phyloP scores from a whole-genome alignment of 2,113 vertebrate genomes.

The Rattus norvegicus region DNA sequence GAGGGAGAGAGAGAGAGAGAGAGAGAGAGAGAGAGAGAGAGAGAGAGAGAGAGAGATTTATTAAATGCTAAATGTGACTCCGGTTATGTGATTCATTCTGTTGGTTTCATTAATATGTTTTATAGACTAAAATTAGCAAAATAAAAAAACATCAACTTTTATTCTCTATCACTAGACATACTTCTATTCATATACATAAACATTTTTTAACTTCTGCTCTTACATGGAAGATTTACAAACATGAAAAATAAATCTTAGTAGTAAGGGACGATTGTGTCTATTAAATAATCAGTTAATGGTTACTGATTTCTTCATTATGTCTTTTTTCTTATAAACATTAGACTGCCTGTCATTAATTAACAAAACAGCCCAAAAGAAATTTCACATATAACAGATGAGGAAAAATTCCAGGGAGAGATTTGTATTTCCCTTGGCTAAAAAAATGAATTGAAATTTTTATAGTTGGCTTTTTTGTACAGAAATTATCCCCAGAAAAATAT shows the following conservation, averaged over 20 bases:
- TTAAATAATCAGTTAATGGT: background rate
- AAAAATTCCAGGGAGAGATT: background rate
- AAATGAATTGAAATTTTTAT: background rate
- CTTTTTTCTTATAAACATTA: background rate
- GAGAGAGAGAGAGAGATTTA: background rate
- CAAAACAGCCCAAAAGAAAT: background rate
- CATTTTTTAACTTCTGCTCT: background rate
- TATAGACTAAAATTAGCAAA: background rate
- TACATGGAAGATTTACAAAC: background rate
- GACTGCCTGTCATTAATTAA: background rate
- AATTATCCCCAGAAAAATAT: background rate
- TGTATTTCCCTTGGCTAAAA: background rate
- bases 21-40: too few relatives aligned
- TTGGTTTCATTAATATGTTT: background rate
- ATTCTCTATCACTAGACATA: background rate
- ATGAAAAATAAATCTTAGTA: background rate
- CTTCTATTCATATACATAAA: background rate
- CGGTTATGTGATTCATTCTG: constrained; percentile 14
- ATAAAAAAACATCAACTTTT: background rate
- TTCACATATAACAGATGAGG: background rate
- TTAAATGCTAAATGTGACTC: background rate
- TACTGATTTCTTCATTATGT: constrained; percentile 16
- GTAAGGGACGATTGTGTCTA: background rate
- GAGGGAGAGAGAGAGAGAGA: background rate
- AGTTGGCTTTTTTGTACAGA: background rate